Percentiles rank a stretch among this genome's conserved stretches.
Conservation (phyloP, 2,797 vertebrate genomes). For the Rhynchonycteris naso region DNA sequence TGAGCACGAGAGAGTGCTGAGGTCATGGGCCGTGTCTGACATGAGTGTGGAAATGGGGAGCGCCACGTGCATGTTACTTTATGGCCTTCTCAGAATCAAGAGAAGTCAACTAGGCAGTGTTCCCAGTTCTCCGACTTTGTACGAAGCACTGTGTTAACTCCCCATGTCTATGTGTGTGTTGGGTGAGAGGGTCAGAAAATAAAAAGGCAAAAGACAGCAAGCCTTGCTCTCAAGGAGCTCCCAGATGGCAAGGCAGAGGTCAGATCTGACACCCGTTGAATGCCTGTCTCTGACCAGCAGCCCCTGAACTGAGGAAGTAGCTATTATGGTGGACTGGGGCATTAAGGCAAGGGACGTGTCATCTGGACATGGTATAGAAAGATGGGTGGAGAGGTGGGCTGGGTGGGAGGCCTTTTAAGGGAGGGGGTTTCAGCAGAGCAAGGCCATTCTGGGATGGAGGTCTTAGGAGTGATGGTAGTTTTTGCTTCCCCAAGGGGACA, state of each 20-base stretch:
- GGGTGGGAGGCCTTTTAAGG: background rate
- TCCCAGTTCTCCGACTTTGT: background rate
- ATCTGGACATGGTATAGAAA: background rate
- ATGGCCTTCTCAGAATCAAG: background rate
- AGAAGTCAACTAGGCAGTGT: background rate
- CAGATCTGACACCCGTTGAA: background rate
- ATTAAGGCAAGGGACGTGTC: background rate
- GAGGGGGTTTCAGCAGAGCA: background rate
- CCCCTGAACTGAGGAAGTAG: background rate
- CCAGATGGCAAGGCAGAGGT: background rate
- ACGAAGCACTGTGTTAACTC: background rate
- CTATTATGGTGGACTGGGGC: background rate
- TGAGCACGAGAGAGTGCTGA: background rate
- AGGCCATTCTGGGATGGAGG: background rate
- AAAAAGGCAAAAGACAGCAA: background rate
- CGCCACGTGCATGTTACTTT: background rate
- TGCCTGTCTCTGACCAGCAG: background rate
- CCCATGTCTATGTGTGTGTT: background rate
- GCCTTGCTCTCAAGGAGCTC: background rate
- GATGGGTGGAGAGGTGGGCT: background rate
- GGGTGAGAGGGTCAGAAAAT: background rate
- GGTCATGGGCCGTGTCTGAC: background rate
- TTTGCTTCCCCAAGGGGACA: conserved; percentile 86
- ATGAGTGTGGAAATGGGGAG: background rate
- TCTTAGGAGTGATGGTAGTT: background rate